Evolutionary conservation across 2,888 invertebrate genomes (phyloP).

Genomic region (Cenopis cana): DNA sequence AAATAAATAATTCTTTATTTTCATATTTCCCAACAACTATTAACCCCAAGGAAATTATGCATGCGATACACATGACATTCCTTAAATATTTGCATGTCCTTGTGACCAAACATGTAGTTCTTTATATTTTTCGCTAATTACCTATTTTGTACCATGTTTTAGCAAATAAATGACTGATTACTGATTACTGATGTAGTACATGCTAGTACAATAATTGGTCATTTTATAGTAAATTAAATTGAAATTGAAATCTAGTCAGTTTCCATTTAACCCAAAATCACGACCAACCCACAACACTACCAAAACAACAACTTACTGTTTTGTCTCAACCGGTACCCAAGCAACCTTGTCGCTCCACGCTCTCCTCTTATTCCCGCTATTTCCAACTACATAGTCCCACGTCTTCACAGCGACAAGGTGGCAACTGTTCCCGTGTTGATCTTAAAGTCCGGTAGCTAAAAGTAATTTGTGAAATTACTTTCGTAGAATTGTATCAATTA

Average conservation of each 20-base stretch:
- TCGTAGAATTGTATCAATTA: constrained; percentile 84
- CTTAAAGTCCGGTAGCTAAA: constrained; percentile 81
- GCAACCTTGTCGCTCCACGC: constrained; percentile 65
- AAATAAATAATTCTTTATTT: no score
- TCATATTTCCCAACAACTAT: no score
- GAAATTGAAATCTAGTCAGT: constrained; percentile 54
- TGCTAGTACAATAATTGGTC: no score
- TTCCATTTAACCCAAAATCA: constrained; percentile 64
- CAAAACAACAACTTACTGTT: constrained; percentile 55
- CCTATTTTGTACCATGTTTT: no score
- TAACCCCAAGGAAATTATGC: neutral
- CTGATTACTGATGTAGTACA: no score
- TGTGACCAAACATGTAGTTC: no score
- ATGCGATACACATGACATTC: no score
- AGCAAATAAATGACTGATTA: no score
- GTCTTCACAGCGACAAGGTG: constrained; percentile 62
- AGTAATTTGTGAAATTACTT: constrained; percentile 86
- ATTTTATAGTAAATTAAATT: no score
- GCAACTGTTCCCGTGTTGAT: constrained; percentile 66
- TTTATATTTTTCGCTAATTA: no score
- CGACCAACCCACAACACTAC: constrained; percentile 55
- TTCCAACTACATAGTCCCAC: neutral
- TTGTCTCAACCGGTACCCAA: constrained; percentile 61
- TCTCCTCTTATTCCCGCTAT: neutral
- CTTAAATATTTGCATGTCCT: no score